phyloP scores from a whole-genome alignment of 2,797 vertebrate species.

The Labeo calbasu region DNA sequence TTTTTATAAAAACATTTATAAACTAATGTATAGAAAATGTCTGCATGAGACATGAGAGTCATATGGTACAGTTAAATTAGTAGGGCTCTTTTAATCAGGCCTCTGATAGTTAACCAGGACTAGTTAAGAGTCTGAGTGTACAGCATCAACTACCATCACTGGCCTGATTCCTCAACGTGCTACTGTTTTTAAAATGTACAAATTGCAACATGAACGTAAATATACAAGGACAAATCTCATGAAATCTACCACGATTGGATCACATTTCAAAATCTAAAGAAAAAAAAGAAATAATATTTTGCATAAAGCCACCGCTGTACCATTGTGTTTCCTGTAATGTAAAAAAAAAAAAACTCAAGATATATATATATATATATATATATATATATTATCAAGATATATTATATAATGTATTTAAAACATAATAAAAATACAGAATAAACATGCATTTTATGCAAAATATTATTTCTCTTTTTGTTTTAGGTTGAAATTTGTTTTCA shows the following conservation, averaged over 20 bases:
- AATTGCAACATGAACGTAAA: conserved; percentile 4
- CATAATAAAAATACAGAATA: neutral
- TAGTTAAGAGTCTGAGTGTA: neutral
- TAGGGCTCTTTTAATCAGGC: conserved; percentile 21
- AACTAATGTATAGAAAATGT: conserved; percentile 31
- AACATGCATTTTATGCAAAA: neutral
- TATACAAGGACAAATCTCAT: conserved; percentile 14
- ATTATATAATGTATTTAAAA: neutral
- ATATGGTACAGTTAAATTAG: neutral
- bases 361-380: too few relatives aligned
- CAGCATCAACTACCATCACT: conserved; percentile 49
- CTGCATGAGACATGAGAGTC: neutral
- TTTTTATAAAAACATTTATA: conserved; percentile 28
- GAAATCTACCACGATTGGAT: neutral
- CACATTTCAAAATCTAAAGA: conserved; percentile 9
- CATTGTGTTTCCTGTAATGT: neutral
- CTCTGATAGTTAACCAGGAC: conserved; percentile 48
- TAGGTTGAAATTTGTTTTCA: neutral
- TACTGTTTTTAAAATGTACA: conserved; percentile 3
- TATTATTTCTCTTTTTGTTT: neutral
- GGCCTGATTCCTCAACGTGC: conserved; percentile 2
- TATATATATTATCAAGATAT: too few relatives aligned
- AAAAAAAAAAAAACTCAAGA: too few relatives aligned
- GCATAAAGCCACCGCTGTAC: neutral
- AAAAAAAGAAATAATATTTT: neutral